Base-by-base conservation (phyloP, 2,113 vertebrate species). In the Oplegnathus fasciatus region DNA sequence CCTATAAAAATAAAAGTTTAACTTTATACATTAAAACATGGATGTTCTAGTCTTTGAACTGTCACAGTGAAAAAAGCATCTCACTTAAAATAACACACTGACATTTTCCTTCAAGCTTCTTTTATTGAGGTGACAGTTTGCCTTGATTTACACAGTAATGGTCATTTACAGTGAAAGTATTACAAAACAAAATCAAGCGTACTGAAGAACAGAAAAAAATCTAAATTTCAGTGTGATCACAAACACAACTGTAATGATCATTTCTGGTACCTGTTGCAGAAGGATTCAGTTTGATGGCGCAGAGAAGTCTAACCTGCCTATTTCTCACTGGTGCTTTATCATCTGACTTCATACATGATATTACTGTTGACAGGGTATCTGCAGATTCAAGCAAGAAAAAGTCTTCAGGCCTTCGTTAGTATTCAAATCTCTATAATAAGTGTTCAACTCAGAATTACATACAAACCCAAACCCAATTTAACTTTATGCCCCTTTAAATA, bases 111-210 rank as follows among this genome's bases (percentile, higher is more conserved):
- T 95, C 80, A 95, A 93, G 90, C 89, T 89, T 94, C 75, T 94
- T 95, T 96, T 95, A 96, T 96, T 96, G 89, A 93, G 87, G 91
- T 94, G 94, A 94, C 89, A 85, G 82, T 93, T 93, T 92, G 87
- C 84, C 76, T 94, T 85, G 71, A 86, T 94, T 93, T 91, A 94
- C 93, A 93, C 89, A 94, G 91, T 93, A 80, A 93, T 95, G 95
- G 92, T 92, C 91, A 94, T 95, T 94, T 96, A 96, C 96, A 95
- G 87, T 95, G 92, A 89, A 84, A 48, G 6, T 88, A 87, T 91
- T 80, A 89, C 87, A 87, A 93, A 94, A 90, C 37, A 85, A 93
- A 89, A 76, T 74, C 18, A 3, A 88, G 37, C 55, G 2, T 52
- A 87, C 37, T 46, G 37, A 71, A 77, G 26, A 60, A 83, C 50